Evolutionary conservation across 2,888 invertebrate species (phyloP), one percentile per base, ranked within the genome.

Genomic region (Acanthoscelides obtectus): DNA sequence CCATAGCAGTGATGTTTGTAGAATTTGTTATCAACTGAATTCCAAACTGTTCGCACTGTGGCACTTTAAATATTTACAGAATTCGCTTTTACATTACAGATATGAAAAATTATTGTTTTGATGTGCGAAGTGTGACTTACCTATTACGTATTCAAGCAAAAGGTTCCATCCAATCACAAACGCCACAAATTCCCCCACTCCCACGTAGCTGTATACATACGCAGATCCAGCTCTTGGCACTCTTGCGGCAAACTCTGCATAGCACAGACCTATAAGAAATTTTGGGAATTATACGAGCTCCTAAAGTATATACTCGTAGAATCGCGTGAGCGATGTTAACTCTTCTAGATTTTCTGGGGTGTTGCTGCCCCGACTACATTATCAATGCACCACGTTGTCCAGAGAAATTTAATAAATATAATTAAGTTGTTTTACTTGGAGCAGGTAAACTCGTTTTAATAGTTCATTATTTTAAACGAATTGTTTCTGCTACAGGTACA

Each of bases 101-200:
- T n/a, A n/a, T n/a, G n/a, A n/a, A n/a, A n/a, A n/a, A n/a, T n/a
- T n/a, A n/a, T n/a, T n/a, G n/a, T n/a, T n/a, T n/a, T n/a, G n/a
- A n/a, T n/a, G n/a, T n/a, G n/a, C n/a, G n/a, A 76, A 77, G 21
- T 64, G 64, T 22, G 66, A 82, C 86, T 86, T 84, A 90, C 92
- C 93, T 76, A 94, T 92, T 20, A 92, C 90, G 83, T 93, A 93
- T 83, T 94, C 94, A 80, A 94, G 81, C 75, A 94, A 92, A 65
- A 95, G 87, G 85, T 94, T 94, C 94, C 94, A 95, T 63, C 94
- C 94, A 78, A 95, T 94, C 17, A 92, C 87, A 81, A 93, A 94
- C 3, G 94, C 94, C 70, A 92, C 89, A 79, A 94, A 90, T 85
- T 95, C 94, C 2, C 94, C 94, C 64, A 94, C 90, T 69, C 89